Percentiles rank a stretch among this genome's conserved stretches.
These are phyloP conservation scores for Lithophane leautieri DNA, from an alignment of 2,888 invertebrate species.

Conservation along the genomic window DNA sequence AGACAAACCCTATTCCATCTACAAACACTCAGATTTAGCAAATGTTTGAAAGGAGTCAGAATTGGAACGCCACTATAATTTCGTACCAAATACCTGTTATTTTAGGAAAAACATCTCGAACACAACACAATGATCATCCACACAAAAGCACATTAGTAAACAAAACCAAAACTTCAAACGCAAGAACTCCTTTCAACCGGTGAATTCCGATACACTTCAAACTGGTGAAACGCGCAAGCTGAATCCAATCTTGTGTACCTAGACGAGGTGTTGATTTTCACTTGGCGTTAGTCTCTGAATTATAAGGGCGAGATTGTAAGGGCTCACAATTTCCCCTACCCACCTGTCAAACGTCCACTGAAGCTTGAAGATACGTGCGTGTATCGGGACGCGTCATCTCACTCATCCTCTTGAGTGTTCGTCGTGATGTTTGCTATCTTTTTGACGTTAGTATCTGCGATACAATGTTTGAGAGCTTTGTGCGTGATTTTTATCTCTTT, in stretches of 20 bases:
- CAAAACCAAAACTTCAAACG: slow-evolving; percentile 70
- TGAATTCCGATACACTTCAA: slow-evolving; percentile 57
- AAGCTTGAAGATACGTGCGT: slow-evolving; percentile 75
- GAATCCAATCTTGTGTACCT: slow-evolving; percentile 39
- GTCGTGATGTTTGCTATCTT: slow-evolving; percentile 64
- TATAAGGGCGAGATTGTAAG: slow-evolving; percentile 57
- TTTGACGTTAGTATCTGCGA: slow-evolving; percentile 61
- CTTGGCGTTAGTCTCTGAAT: slow-evolving; percentile 43
- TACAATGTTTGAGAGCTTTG: slow-evolving; percentile 52
- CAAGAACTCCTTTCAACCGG: slow-evolving; percentile 65
- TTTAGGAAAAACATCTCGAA: slow-evolving; percentile 53
- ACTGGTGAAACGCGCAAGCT: neutral
- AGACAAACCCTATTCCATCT: slow-evolving; percentile 7
- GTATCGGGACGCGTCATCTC: slow-evolving; percentile 75
- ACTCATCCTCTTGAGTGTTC: slow-evolving; percentile 67
- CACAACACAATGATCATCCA: slow-evolving; percentile 64
- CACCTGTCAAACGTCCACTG: slow-evolving; percentile 78
- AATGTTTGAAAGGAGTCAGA: slow-evolving; percentile 27
- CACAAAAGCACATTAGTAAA: slow-evolving; percentile 71
- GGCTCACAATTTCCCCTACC: slow-evolving; percentile 63
- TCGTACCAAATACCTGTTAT: slow-evolving; percentile 61
- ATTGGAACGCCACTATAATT: slow-evolving; percentile 33
- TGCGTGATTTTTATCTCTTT: slow-evolving; percentile 59
- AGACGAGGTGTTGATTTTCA: slow-evolving; percentile 47
- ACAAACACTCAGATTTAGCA: slow-evolving; percentile 35